These are phyloP conservation scores for Dasyprocta punctata DNA, from an alignment of 2,113 vertebrate species.

Conservation along the genomic window DNA sequence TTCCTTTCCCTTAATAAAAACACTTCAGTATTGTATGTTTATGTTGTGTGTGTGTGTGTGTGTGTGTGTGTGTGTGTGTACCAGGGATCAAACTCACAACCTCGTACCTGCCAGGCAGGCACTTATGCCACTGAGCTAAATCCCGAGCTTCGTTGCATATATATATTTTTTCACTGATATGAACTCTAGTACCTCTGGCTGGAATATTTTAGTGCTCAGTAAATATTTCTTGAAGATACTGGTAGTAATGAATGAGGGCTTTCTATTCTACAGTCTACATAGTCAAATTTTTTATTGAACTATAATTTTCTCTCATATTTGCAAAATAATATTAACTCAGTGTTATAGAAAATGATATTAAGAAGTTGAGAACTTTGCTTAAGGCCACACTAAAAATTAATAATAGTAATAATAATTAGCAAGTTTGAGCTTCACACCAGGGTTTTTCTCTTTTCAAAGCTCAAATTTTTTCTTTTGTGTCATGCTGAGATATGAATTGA, in stretches of 20 bases:
- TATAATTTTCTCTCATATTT: slow-evolving; percentile 1
- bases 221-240: background rate
- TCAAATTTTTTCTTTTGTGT: slow-evolving; percentile 9
- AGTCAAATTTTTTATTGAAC: background rate
- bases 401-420: slow-evolving; percentile 38
- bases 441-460: background rate
- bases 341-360: slow-evolving; percentile 49
- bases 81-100: too few species aligned
- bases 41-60: too few species aligned
- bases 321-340: background rate
- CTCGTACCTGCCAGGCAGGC: too few species aligned
- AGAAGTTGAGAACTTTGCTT: slow-evolving; percentile 17
- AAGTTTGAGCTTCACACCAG: background rate
- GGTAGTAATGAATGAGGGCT: background rate
- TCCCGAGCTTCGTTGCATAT: too few species aligned
- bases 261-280: background rate
- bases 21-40: background rate
- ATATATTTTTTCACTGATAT: background rate
- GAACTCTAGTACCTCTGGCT: background rate
- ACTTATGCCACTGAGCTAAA: too few species aligned
- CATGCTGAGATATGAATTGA: slow-evolving; percentile 57
- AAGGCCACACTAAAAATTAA: slow-evolving; percentile 48
- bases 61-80: too few species aligned
- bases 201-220: background rate
- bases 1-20: background rate